A percentile compares a stretch with the other conserved stretches of the same genome.
Evolutionary conservation across 1,140 invertebrate genomes (phyloP).

Genomic region (Bombus sylvicola): DNA sequence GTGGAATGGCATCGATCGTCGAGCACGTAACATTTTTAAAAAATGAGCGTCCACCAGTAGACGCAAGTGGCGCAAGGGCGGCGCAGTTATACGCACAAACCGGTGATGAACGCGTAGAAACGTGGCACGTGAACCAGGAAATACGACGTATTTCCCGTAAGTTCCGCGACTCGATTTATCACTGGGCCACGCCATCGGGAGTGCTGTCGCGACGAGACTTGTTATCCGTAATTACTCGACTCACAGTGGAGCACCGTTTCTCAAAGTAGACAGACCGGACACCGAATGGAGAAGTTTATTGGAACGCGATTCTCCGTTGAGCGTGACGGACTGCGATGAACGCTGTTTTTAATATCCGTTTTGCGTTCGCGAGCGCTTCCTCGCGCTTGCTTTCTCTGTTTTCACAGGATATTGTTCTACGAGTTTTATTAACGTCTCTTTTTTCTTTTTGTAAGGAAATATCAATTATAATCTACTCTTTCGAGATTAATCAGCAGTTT

Average conservation of each 20-base stretch:
- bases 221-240: constrained; percentile 72
- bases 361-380: background rate
- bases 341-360: background rate
- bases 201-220: constrained; percentile 53
- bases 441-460: too few relatives aligned
- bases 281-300: constrained; percentile 59
- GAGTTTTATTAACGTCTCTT: background rate
- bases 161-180: constrained; percentile 64
- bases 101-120: constrained; percentile 28
- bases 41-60: background rate
- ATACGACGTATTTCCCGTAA: constrained; percentile 25
- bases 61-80: background rate
- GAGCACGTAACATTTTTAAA: background rate
- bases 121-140: constrained; percentile 5
- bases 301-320: constrained; percentile 39
- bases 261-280: constrained; percentile 57
- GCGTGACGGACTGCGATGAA: background rate
- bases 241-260: constrained; percentile 60
- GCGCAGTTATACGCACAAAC: constrained; percentile 17
- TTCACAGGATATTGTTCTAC: background rate
- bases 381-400: background rate
- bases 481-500: too few relatives aligned
- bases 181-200: constrained; percentile 50
- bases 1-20: background rate
- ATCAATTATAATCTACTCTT: too few relatives aligned